phyloP scores from a whole-genome alignment of 2,888 invertebrate genomes.

The Drosophila kuntzei region DNA sequence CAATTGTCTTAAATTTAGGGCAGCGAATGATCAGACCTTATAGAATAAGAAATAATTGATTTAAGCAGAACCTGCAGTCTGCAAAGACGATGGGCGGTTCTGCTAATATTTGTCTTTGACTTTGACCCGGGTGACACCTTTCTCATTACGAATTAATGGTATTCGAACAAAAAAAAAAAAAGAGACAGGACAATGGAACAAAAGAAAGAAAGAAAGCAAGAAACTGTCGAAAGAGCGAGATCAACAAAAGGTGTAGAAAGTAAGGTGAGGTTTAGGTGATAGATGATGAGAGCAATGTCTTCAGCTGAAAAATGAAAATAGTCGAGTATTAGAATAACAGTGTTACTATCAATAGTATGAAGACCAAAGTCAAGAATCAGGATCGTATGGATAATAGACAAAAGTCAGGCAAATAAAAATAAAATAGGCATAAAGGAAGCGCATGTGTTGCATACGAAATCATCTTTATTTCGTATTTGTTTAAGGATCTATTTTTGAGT shows the following conservation, averaged over 20 bases:
- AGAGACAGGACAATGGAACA: slow-evolving; percentile 41
- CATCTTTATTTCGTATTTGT: slow-evolving; percentile 55
- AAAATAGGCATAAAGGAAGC: background rate
- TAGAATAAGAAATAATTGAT: slow-evolving; percentile 77
- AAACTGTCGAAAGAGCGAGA: slow-evolving; percentile 25
- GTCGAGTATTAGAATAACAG: slow-evolving; percentile 62
- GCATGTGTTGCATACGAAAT: slow-evolving; percentile 73
- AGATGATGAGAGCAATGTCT: slow-evolving; percentile 22
- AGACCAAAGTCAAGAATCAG: slow-evolving; percentile 39
- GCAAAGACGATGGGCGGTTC: slow-evolving; percentile 60
- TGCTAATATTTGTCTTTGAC: slow-evolving; percentile 78
- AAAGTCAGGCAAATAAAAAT: slow-evolving; percentile 27
- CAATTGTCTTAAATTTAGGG: slow-evolving; percentile 47
- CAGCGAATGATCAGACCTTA: slow-evolving; percentile 56
- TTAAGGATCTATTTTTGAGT: slow-evolving; percentile 56
- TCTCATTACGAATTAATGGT: slow-evolving; percentile 83
- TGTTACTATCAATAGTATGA: slow-evolving; percentile 73
- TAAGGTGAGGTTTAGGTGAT: slow-evolving; percentile 30
- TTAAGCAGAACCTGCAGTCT: slow-evolving; percentile 72
- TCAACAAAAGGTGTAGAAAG: slow-evolving; percentile 45
- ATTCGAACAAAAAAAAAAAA: slow-evolving; percentile 63
- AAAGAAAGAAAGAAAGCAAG: slow-evolving; percentile 44
- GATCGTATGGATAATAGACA: slow-evolving; percentile 45
- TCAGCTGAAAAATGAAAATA: slow-evolving; percentile 15
- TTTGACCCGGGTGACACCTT: slow-evolving; percentile 76